phyloP scores from a whole-genome alignment of 2,797 vertebrate genomes.

The Coregonus ussuriensis region DNA sequence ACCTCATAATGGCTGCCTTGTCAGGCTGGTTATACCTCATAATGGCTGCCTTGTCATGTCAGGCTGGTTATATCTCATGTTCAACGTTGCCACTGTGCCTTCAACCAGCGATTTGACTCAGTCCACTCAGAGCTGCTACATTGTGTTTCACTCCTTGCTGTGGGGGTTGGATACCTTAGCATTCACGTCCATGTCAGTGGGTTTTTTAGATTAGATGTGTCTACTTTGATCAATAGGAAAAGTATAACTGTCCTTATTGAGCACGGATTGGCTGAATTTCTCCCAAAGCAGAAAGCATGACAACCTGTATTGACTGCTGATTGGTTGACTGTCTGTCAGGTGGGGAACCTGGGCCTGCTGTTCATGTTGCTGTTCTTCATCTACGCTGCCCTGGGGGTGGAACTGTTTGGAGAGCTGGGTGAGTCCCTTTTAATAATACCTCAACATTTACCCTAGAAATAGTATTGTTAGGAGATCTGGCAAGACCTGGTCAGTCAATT shows the following conservation, averaged over 20 bases:
- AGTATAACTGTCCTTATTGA: background rate
- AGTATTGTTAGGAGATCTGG: too few species aligned
- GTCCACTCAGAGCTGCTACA: background rate
- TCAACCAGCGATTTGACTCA: background rate
- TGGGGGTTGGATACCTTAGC: background rate
- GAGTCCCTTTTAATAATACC: constrained; percentile 48
- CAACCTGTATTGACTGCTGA: background rate
- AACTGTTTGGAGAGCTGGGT: constrained; percentile 95
- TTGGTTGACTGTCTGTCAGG: constrained; percentile 67
- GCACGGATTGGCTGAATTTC: background rate
- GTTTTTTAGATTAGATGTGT: too few species aligned
- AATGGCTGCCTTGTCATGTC: background rate
- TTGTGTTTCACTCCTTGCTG: background rate
- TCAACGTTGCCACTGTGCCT: background rate
- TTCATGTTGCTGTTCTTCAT: constrained; percentile 99
- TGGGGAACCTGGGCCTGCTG: constrained; percentile 94
- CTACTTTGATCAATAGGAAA: too few species aligned
- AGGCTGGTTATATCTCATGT: background rate
- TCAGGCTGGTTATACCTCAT: too few species aligned
- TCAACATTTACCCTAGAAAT: background rate
- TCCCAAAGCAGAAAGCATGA: background rate
- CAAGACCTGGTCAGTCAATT: too few species aligned
- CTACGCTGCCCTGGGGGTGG: constrained; percentile 93
- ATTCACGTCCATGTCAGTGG: too few species aligned
- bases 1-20: too few species aligned